A percentile compares a stretch with the other conserved stretches of the same genome.
Evolutionary conservation across 2,888 invertebrate genomes (phyloP).

Genomic region (Boloria euphrosyne): DNA sequence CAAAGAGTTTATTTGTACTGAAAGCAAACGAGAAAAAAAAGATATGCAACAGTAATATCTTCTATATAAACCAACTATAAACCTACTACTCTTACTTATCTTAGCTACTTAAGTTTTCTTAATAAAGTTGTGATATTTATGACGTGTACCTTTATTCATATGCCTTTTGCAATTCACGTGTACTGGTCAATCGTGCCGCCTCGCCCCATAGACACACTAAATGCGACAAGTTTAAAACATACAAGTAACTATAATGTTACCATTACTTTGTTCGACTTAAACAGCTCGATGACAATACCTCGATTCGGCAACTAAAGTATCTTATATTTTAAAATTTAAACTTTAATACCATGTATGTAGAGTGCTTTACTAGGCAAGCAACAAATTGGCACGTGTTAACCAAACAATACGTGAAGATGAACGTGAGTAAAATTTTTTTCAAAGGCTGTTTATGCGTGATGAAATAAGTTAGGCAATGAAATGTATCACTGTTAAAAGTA

Average conservation of each 20-base stretch:
- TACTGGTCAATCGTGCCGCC: slow-evolving; percentile 67
- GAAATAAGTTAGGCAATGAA: slow-evolving; percentile 28
- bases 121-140: neutral
- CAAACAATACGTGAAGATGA: slow-evolving; percentile 32
- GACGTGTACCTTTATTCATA: slow-evolving; percentile 14
- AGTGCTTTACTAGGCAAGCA: neutral
- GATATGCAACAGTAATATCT: too few species aligned
- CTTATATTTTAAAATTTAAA: slow-evolving; percentile 8
- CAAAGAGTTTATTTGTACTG: too few species aligned
- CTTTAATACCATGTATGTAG: slow-evolving; percentile 1
- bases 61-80: too few species aligned
- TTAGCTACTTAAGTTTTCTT: too few species aligned
- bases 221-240: slow-evolving; percentile 34
- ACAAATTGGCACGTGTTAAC: slow-evolving; percentile 27
- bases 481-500: slow-evolving; percentile 15
- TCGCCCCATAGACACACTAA: slow-evolving; percentile 40
- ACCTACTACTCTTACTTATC: too few species aligned
- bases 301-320: slow-evolving; percentile 19
- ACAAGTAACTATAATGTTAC: slow-evolving; percentile 21
- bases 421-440: slow-evolving; percentile 33
- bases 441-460: slow-evolving; percentile 23
- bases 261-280: slow-evolving; percentile 33
- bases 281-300: slow-evolving; percentile 23
- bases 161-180: slow-evolving; percentile 57
- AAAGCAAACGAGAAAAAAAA: too few species aligned